Conservation (phyloP, 2,113 vertebrate species). For the Charadrius vociferus region DNA sequence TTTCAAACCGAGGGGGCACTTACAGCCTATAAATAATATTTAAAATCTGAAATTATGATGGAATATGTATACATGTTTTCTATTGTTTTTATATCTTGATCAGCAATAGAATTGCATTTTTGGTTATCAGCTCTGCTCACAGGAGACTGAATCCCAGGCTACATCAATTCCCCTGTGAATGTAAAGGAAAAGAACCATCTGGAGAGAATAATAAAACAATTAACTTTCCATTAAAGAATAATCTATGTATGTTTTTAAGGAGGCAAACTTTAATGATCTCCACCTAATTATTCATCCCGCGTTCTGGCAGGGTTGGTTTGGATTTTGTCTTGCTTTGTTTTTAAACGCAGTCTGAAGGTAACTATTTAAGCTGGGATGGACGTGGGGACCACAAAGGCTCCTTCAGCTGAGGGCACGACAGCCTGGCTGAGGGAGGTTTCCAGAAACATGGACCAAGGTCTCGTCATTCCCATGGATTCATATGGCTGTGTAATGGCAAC, state of each 20-base stretch:
- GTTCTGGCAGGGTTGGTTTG: not conserved
- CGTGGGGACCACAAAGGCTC: not conserved
- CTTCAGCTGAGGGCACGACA: not conserved
- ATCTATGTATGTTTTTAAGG: slow-evolving; percentile 80
- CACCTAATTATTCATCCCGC: slow-evolving; percentile 56
- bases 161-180: slow-evolving; percentile 64
- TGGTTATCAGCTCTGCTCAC: not conserved
- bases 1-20: not conserved
- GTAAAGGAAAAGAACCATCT: slow-evolving; percentile 76
- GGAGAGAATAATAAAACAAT: slow-evolving; percentile 81
- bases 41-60: not conserved
- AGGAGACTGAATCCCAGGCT: slow-evolving; percentile 32
- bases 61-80: not conserved
- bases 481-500: not conserved
- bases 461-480: not conserved
- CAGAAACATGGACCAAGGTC: not conserved
- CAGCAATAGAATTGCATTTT: not conserved
- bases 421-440: not conserved
- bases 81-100: not conserved
- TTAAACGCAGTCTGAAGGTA: not conserved
- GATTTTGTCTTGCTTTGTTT: not conserved
- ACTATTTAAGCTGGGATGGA: not conserved
- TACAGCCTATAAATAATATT: not conserved
- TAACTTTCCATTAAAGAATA: slow-evolving; percentile 82
- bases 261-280: slow-evolving; percentile 68